Percentiles rank a stretch among this genome's conserved stretches.
Conservation (phyloP, 2,888 invertebrate genomes). For the Acleris laterana region DNA sequence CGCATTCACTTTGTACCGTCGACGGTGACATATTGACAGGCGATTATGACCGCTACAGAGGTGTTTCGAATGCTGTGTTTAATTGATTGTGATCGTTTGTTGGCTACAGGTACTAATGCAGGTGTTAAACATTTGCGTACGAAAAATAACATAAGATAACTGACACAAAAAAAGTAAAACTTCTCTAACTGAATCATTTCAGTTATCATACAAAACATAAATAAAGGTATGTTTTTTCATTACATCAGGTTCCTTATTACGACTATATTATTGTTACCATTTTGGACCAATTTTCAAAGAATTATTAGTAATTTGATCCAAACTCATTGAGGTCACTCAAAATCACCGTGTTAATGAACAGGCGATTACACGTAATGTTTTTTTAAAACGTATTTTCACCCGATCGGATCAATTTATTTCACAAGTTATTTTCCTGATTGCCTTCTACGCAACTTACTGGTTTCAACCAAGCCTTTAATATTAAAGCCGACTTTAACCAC, state of each 20-base stretch:
- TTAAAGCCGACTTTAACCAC: conserved; percentile 2
- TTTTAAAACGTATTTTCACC: conserved; percentile 12
- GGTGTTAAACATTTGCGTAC: conserved; percentile 1
- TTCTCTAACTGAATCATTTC: too few relatives aligned
- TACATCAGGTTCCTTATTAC: too few relatives aligned
- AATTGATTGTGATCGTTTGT: conserved; percentile 60
- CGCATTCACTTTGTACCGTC: conserved; percentile 58
- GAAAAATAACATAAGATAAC: too few relatives aligned
- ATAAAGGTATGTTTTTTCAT: too few relatives aligned
- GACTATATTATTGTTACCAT: too few relatives aligned
- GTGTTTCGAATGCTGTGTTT: conserved; percentile 51
- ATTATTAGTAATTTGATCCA: too few relatives aligned
- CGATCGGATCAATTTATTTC: conserved; percentile 34
- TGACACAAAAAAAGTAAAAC: too few relatives aligned
- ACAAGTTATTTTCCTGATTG: conserved; percentile 35
- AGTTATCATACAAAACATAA: too few relatives aligned
- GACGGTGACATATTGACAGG: conserved; percentile 64
- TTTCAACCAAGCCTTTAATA: conserved; percentile 28
- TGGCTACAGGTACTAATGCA: conserved; percentile 38
- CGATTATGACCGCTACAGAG: conserved; percentile 68
- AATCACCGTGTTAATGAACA: background rate
- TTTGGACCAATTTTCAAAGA: too few relatives aligned
- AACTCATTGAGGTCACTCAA: too few relatives aligned
- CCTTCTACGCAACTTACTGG: conserved; percentile 33
- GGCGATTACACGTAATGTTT: conserved; percentile 6